Percentiles rank a stretch among this genome's conserved stretches.
phyloP scores from a whole-genome alignment of 2,113 vertebrate genomes.

The Scatophagus argus region DNA sequence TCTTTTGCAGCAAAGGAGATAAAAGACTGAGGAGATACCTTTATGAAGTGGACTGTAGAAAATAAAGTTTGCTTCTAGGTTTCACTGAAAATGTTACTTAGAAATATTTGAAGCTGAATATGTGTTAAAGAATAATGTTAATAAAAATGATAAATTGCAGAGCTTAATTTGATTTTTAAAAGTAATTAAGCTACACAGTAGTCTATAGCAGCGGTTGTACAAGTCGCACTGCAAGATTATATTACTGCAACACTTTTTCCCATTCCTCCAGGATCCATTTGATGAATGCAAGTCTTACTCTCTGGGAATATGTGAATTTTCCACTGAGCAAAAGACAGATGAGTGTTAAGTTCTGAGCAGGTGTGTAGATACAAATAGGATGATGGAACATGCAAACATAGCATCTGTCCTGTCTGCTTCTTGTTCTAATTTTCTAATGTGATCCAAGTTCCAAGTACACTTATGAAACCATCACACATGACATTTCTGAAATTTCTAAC shows the following conservation, averaged over 20 bases:
- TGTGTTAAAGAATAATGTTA: background rate
- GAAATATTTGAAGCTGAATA: background rate
- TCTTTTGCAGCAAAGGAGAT: background rate
- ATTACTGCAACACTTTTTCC: conserved; percentile 1
- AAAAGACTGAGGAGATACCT: background rate
- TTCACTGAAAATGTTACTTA: background rate
- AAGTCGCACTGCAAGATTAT: background rate
- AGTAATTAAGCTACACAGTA: conserved; percentile 9
- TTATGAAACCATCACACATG: conserved; percentile 18
- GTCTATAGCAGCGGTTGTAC: too few relatives aligned
- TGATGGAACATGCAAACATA: conserved; percentile 11
- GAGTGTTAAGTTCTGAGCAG: background rate
- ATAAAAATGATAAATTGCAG: background rate
- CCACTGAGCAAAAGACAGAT: background rate
- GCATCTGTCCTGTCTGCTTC: background rate
- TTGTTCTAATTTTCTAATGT: conserved; percentile 14
- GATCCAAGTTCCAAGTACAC: conserved; percentile 5
- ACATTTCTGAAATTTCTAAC: conserved; percentile 16
- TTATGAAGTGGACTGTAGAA: background rate
- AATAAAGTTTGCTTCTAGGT: background rate
- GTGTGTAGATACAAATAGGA: conserved; percentile 4
- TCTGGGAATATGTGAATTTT: conserved; percentile 1
- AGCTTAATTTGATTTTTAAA: background rate
- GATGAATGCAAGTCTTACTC: background rate
- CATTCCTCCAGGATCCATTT: background rate